Evolutionary conservation across 2,888 invertebrate genomes (phyloP).

Genomic region (Xestia xanthographa): DNA sequence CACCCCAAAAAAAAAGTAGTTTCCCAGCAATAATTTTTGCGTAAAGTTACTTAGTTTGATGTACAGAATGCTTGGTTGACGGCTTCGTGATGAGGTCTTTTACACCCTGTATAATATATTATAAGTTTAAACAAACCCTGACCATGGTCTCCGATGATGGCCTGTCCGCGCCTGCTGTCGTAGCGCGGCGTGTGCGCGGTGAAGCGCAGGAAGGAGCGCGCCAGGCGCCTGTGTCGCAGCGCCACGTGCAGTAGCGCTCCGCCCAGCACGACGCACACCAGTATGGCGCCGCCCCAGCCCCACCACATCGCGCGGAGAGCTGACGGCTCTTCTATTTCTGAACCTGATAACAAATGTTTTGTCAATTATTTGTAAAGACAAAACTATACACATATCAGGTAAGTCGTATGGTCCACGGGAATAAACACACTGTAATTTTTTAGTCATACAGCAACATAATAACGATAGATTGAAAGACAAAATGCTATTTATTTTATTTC

Average conservation of each 20-base stretch:
- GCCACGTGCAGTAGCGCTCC: conserved; percentile 91
- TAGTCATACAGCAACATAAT: neutral
- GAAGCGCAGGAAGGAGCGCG: conserved; percentile 95
- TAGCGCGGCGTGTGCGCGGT: conserved; percentile 90
- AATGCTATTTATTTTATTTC: neutral
- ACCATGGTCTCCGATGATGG: conserved; percentile 95
- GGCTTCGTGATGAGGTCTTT: too few relatives aligned
- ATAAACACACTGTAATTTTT: neutral
- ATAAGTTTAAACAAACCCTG: conserved; percentile 63
- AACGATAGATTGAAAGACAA: neutral
- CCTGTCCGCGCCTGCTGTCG: conserved; percentile 96
- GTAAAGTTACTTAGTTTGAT: too few relatives aligned
- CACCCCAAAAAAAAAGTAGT: too few relatives aligned
- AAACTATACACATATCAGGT: neutral
- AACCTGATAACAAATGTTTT: conserved; percentile 19
- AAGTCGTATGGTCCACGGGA: neutral
- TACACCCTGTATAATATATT: too few relatives aligned
- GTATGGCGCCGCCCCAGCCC: conserved; percentile 77
- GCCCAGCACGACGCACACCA: conserved; percentile 83
- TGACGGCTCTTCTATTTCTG: conserved; percentile 47
- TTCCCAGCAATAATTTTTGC: too few relatives aligned
- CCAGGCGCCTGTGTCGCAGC: conserved; percentile 93
- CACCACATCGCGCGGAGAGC: conserved; percentile 73
- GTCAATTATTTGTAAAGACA: neutral
- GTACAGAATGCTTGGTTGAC: too few relatives aligned